Base-by-base conservation (phyloP, 2,888 invertebrate species). In the Platerodrilus igneus region DNA sequence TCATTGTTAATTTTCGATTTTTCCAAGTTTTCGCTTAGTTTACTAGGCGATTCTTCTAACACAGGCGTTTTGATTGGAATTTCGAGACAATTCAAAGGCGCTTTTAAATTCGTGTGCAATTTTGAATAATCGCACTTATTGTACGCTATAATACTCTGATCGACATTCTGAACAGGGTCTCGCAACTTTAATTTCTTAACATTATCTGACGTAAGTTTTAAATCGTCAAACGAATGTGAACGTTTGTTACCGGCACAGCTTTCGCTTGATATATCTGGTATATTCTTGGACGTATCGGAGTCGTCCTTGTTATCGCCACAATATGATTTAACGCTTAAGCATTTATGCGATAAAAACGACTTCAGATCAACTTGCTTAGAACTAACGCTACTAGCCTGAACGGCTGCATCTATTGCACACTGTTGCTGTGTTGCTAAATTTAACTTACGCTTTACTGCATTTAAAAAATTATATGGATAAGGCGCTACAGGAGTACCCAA, bases 391-490 rank as follows among this genome's bases (percentile, higher is more conserved):
- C n/a, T n/a, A n/a, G 25, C 31, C 11, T n/a, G 10, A 25, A n/a
- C n/a, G n/a, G n/a, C n/a, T n/a, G n/a, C n/a, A n/a, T n/a, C n/a
- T n/a, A n/a, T n/a, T n/a, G n/a, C n/a, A n/a, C n/a, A n/a, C n/a
- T n/a, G n/a, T 4, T 52, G 48, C 41, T 53, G 58, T 14, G 58
- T 41, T 4, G 56, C 60, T 25, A 56, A 47, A 37, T 66, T 60
- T 5, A 78, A 58, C 53, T 82, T 81, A 44, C 72, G 67, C 50
- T 76, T 74, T 5, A 77, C 75, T 27, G 75, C 78, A 55, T 69
- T 74, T 25, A 78, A 75, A 53, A 79, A 77, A 53, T 77, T 78
- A 49, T 76, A 77, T 9, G 78, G 77, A 66, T 74, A 72, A 4
- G 73, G 67, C 48, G 70, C 62, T 3, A 70, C 60, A 2, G 63